Evolutionary conservation across 1,140 invertebrate species (phyloP).

Genomic region (Lordiphosa clarofinis): DNA sequence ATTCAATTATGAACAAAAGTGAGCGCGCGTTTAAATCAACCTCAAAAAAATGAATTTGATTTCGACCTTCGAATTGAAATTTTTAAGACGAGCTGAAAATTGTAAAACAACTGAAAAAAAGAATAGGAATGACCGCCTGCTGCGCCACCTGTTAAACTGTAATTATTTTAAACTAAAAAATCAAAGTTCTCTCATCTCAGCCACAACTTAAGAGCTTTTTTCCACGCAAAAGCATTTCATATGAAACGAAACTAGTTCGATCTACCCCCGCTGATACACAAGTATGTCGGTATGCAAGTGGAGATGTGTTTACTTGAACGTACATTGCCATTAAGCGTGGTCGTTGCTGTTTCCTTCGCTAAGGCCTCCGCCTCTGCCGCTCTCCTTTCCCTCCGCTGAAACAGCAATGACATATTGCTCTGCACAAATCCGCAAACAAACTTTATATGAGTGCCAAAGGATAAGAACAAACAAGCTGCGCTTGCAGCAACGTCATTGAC

Average conservation of each 20-base stretch:
- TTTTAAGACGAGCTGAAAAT: too few species aligned
- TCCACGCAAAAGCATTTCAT: too few species aligned
- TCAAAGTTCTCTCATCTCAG: too few species aligned
- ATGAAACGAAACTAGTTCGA: not conserved
- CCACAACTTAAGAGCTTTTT: too few species aligned
- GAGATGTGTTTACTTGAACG: slow-evolving; percentile 70
- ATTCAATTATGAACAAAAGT: too few species aligned
- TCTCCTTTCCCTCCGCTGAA: not conserved
- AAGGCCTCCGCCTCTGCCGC: not conserved
- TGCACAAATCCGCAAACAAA: slow-evolving; percentile 78
- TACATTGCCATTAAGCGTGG: slow-evolving; percentile 75
- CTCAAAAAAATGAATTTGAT: too few species aligned
- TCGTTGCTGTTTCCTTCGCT: slow-evolving; percentile 27
- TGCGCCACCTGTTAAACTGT: too few species aligned
- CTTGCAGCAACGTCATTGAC: slow-evolving; percentile 66
- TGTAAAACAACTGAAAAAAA: too few species aligned
- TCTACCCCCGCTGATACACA: slow-evolving; percentile 32
- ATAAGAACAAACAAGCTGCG: slow-evolving; percentile 69
- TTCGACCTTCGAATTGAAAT: too few species aligned
- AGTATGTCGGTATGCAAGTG: slow-evolving; percentile 29
- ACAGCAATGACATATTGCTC: slow-evolving; percentile 73
- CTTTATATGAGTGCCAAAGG: slow-evolving; percentile 77
- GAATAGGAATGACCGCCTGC: too few species aligned
- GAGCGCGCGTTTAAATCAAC: too few species aligned
- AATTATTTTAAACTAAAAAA: too few species aligned